Base-by-base conservation (phyloP, 2,113 vertebrate genomes). In the Daboia siamensis region DNA sequence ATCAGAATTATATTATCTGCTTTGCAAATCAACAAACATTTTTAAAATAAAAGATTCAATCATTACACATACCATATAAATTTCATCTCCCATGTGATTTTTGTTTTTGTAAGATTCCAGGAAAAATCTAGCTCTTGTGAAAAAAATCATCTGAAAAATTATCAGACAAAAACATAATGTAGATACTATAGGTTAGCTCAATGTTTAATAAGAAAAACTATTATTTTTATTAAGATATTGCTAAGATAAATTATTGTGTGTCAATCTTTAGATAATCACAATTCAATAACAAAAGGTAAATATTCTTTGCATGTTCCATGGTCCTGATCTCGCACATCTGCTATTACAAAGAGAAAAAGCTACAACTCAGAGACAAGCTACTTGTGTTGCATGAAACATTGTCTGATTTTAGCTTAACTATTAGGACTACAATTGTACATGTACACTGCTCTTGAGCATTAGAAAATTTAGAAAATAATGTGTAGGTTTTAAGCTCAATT, bases 1-100 rank as follows among this genome's bases (percentile, higher is more conserved):
- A 96, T 89, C 96, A 96, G 95, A 95, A 94, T 93, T 93, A 52
- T 80, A 93, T 94, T 95, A 93, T 74, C 93, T 39, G 33, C n/a
- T 80, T 94, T 95, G 86, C 88, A 88, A 92, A 93, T 93, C 89
- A 94, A 94, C 89, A 61, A 94, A 94, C n/a, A 15, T 94, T 90
- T 51, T 93, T 29, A 46, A 92, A 92, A 84, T 59, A n/a, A 84
- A 89, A 10, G 11, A 24, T 96, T 95, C 80, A 92, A 96, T 93
- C 93, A 90, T 80, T 88, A 57, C 7, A 5, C 93, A 51, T 87
- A 93, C 89, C 93, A 93, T 51, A 87, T 24, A 90, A 93, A 94
- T 94, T 95, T 87, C 74, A 94, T 89, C 0, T 0, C 93, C 94
- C 93, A 96, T 96, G 94, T 91, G 91, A 86, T 88, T 93, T 23